A percentile compares a stretch with the other conserved stretches of the same genome.
Evolutionary conservation across 2,113 vertebrate species (phyloP).

Genomic region (Ranitomeya variabilis): DNA sequence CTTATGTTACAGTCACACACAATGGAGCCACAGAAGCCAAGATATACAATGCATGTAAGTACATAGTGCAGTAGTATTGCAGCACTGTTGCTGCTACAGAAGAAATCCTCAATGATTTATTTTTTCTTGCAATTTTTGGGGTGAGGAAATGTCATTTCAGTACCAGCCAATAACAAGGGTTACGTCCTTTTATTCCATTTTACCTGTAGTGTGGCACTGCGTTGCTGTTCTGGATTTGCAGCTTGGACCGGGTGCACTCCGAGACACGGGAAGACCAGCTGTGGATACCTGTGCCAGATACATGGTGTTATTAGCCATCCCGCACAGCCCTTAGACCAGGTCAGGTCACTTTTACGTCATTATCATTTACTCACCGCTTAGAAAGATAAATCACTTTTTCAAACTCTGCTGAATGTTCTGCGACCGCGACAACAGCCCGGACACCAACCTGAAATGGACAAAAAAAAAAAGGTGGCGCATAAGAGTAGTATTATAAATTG

Average conservation of each 20-base stretch:
- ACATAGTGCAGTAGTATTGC: neutral
- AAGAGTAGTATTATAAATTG: too few relatives aligned
- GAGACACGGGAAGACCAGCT: conserved; percentile 85
- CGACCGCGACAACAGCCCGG: conserved; percentile 83
- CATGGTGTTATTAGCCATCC: neutral
- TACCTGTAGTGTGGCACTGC: conserved; percentile 83
- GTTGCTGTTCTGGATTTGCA: conserved; percentile 72
- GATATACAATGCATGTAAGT: too few relatives aligned
- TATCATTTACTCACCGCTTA: conserved; percentile 72
- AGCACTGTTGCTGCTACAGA: too few relatives aligned
- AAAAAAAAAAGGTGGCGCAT: neutral
- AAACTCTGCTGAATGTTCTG: conserved; percentile 88
- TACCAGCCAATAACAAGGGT: neutral
- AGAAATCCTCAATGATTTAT: too few relatives aligned
- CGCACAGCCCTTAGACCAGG: neutral
- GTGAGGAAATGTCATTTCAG: neutral
- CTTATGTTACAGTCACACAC: too few relatives aligned
- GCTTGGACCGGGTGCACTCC: conserved; percentile 92
- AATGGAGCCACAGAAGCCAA: too few relatives aligned
- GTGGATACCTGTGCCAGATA: conserved; percentile 73
- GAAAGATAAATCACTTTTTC: conserved; percentile 86
- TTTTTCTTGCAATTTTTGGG: too few relatives aligned
- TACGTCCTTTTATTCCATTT: too few relatives aligned
- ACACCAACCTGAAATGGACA: conserved; percentile 76
- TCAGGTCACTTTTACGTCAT: neutral